Evolutionary conservation across 2,113 vertebrate species (phyloP).

Genomic region (Ammodytes dubius): DNA sequence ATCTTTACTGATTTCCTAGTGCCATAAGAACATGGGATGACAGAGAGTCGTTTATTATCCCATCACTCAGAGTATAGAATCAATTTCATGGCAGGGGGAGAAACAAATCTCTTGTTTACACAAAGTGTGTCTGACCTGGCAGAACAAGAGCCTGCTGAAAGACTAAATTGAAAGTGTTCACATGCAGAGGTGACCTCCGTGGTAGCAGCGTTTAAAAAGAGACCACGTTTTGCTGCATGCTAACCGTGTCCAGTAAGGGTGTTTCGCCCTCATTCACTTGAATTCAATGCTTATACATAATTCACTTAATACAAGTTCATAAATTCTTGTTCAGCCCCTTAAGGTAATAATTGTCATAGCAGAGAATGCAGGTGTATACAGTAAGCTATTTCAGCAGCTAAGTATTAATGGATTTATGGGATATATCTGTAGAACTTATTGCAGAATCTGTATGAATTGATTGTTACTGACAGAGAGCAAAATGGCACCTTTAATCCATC

Average conservation of each 20-base stretch:
- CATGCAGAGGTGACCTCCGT: background rate
- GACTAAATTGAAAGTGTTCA: background rate
- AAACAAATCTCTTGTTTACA: slow-evolving; percentile 16
- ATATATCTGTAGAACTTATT: background rate
- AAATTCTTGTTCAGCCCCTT: background rate
- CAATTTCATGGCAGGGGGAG: slow-evolving; percentile 7
- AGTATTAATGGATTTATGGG: background rate
- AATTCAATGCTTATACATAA: too few species aligned
- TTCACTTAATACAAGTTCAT: background rate
- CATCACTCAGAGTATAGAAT: slow-evolving; percentile 33
- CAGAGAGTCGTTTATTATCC: slow-evolving; percentile 24
- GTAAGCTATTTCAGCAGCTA: background rate
- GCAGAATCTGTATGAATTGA: background rate
- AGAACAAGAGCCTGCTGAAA: slow-evolving; percentile 5
- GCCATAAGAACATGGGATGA: slow-evolving; percentile 22
- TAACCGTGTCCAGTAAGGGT: background rate
- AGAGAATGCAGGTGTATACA: background rate
- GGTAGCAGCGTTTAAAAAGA: background rate
- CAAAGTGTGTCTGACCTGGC: slow-evolving; percentile 2
- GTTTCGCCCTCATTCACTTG: too few species aligned
- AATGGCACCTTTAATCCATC: background rate
- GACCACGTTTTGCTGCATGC: too few species aligned
- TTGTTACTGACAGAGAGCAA: background rate
- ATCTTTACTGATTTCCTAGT: slow-evolving; percentile 30
- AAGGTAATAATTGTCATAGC: too few species aligned